Base-by-base conservation (phyloP, 2,888 invertebrate genomes). In the Agriopis aurantiaria region DNA sequence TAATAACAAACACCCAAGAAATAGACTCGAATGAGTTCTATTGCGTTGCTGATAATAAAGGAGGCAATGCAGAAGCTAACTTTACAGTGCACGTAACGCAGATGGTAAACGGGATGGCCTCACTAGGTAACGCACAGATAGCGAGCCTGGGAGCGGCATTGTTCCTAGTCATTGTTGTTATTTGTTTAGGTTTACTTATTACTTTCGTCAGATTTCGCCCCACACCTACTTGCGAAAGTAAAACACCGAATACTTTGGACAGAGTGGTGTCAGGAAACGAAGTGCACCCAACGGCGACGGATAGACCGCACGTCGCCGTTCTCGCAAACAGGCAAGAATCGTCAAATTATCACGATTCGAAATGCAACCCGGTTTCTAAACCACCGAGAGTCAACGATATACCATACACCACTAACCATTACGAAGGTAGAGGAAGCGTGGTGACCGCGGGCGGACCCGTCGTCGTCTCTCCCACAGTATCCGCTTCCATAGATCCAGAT, bases 21-120 rank as follows among this genome's bases (percentile, higher is more conserved):
- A 95, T 96, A 3, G 97, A 97, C 85, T 96, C 97, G 0, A 96
- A 96, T 68, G 97, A 97, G 82, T 98, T 98, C 90, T 97, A 97
- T 87, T 98, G 98, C 88, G 97, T 98, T 1, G 98, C 98, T 9
- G 98, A 98, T 89, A 98, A 98, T 89, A 96, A 97, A 72, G 98
- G 97, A 5, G 98, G 98, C 33, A 97, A 96, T 82, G 97, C 97
- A 46, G 98, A 98, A 91, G 97, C 97, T 12, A 98, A 98, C 89
- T 98, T 98, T 84, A 98, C 98, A 49, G 95, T 98, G 52, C 97
- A 97, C 84, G 97, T 98, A 65, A 96, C 97, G 63, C 95, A 97
- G 90, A 93, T 96, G 69, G 95, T 97, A 57, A 97, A 96, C 43
- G 97, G 97, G 61, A 97, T 97, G 95, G 97, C 97, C 3, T 96